Conservation (phyloP, 2,113 vertebrate genomes). For the Colius striatus region DNA sequence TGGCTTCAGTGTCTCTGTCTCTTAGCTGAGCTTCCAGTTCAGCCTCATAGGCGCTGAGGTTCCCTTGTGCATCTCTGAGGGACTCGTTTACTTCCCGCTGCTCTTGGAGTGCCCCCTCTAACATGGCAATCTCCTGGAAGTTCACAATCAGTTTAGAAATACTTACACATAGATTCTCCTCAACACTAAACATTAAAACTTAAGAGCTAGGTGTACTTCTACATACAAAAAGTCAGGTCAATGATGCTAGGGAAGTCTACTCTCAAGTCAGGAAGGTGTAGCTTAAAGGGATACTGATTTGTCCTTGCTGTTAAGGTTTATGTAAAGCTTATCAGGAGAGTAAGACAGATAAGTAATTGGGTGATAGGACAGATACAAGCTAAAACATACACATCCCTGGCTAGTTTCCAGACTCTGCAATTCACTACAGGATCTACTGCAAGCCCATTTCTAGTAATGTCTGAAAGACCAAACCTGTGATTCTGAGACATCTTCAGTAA, state of each 20-base stretch:
- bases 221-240: not conserved
- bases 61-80: conserved; percentile 75
- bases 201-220: not conserved
- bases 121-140: conserved; percentile 79
- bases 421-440: fast-evolving
- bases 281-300: not conserved
- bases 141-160: not conserved
- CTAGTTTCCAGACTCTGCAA: not conserved
- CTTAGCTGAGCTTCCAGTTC: conserved; percentile 80
- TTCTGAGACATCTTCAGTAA: not conserved
- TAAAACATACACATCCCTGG: not conserved
- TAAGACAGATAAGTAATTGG: not conserved
- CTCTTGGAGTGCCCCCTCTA: conserved; percentile 73
- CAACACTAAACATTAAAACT: not conserved
- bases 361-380: not conserved
- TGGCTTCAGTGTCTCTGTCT: conserved; percentile 74
- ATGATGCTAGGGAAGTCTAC: too few relatives aligned
- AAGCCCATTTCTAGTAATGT: not conserved
- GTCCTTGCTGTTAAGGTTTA: not conserved
- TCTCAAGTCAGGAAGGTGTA: not conserved
- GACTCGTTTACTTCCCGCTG: conserved; percentile 76
- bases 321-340: not conserved
- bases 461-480: not conserved
- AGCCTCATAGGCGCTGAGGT: conserved; percentile 72
- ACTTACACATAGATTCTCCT: not conserved